Percentiles rank a stretch among this genome's conserved stretches.
phyloP scores from a whole-genome alignment of 2,113 vertebrate species.

The Cisticola juncidis region DNA sequence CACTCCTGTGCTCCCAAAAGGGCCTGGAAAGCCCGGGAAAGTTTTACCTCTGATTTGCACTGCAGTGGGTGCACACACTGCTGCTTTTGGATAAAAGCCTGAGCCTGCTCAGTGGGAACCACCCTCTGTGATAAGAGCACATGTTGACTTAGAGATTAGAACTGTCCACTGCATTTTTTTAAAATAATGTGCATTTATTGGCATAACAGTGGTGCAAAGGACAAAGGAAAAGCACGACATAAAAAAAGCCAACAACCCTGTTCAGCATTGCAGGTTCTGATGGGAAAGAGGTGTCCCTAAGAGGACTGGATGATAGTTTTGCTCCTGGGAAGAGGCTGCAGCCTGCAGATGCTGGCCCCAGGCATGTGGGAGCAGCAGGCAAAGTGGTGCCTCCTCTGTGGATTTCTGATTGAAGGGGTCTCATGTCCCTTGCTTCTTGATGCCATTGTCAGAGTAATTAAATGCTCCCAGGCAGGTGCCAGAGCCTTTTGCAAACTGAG shows the following conservation, averaged over 20 bases:
- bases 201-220: not conserved
- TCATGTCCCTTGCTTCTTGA: not conserved
- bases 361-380: not conserved
- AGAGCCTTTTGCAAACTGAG: not conserved
- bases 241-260: not conserved
- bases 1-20: not conserved
- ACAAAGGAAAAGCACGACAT: not conserved
- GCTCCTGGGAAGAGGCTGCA: not conserved
- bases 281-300: not conserved
- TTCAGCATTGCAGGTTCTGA: not conserved
- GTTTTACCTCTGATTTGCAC: not conserved
- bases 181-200: not conserved
- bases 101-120: not conserved
- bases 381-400: not conserved
- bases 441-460: not conserved
- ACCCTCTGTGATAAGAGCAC: not conserved
- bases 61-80: fast-evolving
- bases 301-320: not conserved
- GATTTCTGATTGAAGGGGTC: not conserved
- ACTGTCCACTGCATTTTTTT: not conserved
- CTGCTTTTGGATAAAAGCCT: not conserved
- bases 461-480: not conserved
- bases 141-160: not conserved
- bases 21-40: not conserved
- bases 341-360: not conserved